A percentile compares a stretch with the other conserved stretches of the same genome.
These are phyloP conservation scores for Podarcis siculus DNA, from an alignment of 2,797 vertebrate species.

Conservation along the genomic window DNA sequence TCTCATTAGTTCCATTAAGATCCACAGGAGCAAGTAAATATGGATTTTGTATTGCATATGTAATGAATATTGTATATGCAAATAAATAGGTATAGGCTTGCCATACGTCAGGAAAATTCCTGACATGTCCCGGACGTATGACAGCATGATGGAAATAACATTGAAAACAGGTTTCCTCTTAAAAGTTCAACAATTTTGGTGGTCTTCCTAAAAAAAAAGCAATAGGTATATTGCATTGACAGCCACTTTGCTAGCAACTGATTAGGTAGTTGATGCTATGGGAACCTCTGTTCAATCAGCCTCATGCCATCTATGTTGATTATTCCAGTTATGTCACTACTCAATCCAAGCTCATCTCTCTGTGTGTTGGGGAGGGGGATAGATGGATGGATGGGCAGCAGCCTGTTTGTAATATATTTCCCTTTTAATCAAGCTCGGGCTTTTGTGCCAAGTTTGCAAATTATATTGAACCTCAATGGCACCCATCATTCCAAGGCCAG, in stretches of 20 bases:
- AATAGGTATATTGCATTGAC: background rate
- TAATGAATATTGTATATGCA: no score
- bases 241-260: background rate
- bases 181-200: no score
- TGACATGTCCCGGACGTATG: no score
- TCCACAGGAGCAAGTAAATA: background rate
- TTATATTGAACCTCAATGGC: background rate
- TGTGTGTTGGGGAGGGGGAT: background rate
- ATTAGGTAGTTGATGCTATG: background rate
- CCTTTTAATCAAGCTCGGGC: background rate
- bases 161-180: no score
- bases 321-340: background rate
- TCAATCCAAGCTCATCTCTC: background rate
- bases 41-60: no score
- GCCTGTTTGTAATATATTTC: slow-evolving; percentile 12
- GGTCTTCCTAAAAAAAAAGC: no score
- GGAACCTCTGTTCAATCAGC: background rate
- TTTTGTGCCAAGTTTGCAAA: slow-evolving; percentile 5
- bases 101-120: no score
- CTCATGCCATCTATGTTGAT: background rate
- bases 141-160: no score
- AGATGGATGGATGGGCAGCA: background rate
- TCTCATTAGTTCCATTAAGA: background rate
- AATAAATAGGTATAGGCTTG: no score
- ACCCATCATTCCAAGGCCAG: slow-evolving; percentile 29